Base-by-base conservation (phyloP, 1,140 invertebrate species). In the Pararge aegeria region DNA sequence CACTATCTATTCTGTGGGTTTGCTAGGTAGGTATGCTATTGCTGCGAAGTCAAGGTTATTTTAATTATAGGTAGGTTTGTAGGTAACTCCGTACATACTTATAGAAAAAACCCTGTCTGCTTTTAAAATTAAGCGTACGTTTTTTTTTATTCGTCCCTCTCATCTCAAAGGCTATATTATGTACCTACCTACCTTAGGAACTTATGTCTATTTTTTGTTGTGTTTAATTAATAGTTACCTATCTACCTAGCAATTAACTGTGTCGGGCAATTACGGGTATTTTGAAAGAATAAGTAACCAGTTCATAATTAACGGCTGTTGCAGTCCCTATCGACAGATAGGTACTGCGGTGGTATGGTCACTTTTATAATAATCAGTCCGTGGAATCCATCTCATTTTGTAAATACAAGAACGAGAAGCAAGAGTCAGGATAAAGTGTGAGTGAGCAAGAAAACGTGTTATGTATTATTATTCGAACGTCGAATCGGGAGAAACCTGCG, bases 401-500 rank as follows among this genome's bases (percentile, higher is more conserved):
- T 81, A 81, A 84, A 79, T 85, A 78, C 62, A 69, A 75, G 71
- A 78, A 75, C 55, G 76, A 81, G 73, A 82, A 62, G 71, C 64
- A 64, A 75, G 64, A 83, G 52, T 68, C 71, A 66, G 67, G 59
- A 65, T 61, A 60, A 58, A 70, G 73, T 64, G 74, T 40, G 82
- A 87, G 80, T 66, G 80, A 87, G 81, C 66, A 74, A 78, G 80
- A 78, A 73, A 77, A 78, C 71, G 70, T 75, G 77, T 83, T 80
- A 83, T 83, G 81, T 85, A 83, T 80, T 83, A 82, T 82, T 86
- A 81, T 88, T 87, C 75, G 76, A 79, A 73, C 75, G 76, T 83
- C 73, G 83, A 83, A 80, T 83, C 79, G 83, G 83, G 82, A 87
- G 87, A 89, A 89, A 89, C 87, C 87, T 89, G 81, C 84, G 86